A percentile compares a stretch with the other conserved stretches of the same genome.
phyloP scores from a whole-genome alignment of 2,888 invertebrate genomes.

The Neocrepidodera transversa region DNA sequence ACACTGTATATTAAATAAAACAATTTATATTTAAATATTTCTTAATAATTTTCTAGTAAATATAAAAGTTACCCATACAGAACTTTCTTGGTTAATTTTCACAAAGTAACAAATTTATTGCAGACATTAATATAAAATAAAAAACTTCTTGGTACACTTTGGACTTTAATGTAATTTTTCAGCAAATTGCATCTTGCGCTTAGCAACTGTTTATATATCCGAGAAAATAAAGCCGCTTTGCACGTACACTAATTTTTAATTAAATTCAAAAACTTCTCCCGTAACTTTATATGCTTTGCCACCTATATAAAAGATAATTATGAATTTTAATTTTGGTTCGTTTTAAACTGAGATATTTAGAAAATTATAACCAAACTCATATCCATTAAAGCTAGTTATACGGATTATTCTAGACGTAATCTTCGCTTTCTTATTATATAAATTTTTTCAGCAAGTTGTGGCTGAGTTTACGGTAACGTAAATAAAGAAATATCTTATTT shows the following conservation, averaged over 20 bases:
- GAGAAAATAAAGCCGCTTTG: conserved; percentile 10
- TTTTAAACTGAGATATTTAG: conserved; percentile 13
- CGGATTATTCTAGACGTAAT: conserved; percentile 3
- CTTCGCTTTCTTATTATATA: conserved; percentile 1
- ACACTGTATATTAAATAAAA: no score
- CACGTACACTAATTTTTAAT: conserved; percentile 9
- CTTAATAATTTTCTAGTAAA: no score
- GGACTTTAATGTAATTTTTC: neutral
- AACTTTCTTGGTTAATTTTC: no score
- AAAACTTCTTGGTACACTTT: neutral
- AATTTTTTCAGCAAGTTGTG: neutral
- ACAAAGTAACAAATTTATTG: neutral
- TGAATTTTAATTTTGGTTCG: conserved; percentile 13
- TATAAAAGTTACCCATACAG: no score
- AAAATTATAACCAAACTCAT: conserved; percentile 18
- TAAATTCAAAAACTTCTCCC: conserved; percentile 13
- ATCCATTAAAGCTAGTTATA: conserved; percentile 12
- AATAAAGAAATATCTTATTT: no score
- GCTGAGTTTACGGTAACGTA: neutral
- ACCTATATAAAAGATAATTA: conserved; percentile 18
- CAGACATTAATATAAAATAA: neutral
- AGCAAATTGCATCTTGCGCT: neutral
- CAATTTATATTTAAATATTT: no score
- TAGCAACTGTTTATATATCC: conserved; percentile 1
- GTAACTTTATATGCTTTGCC: conserved; percentile 8